Evolutionary conservation across 2,113 vertebrate genomes (phyloP), one percentile per base, ranked within the genome.

Genomic region (Heterotilapia buettikoferi): DNA sequence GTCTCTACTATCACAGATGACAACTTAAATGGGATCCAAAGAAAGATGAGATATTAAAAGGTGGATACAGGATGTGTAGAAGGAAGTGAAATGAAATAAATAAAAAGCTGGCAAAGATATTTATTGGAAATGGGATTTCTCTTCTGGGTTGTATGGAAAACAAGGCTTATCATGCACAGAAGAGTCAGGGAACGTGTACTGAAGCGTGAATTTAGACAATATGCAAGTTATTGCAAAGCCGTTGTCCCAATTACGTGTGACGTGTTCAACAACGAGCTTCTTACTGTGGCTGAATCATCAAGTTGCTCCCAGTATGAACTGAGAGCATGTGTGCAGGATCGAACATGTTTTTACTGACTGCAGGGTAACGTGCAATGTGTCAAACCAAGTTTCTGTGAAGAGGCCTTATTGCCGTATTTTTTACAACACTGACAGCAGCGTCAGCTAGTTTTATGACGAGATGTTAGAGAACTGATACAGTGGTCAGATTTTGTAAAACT

Each of bases 341-440:
- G 79, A 61, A 83, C 85, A n/a, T 36, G 36, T 82, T 89, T 83
- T 93, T 56, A 86, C 31, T 76, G 89, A 93, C 89, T 93, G 85
- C 80, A 53, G 92, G 92, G 93, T 93, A 21, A 90, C 90, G 93
- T 94, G 93, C 94, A 95, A 93, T 94, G 88, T 85, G 80, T 80
- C 43, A 86, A 40, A 33, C 47, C 47, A 57, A 36, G 26, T 79
- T 68, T 80, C 12, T 92, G 26, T 40, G 45, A 85, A 82, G 47
- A 80, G 3, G 7, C 88, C 19, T 61, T 68, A n/a, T 68, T 76
- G 82, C 16, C 13, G 80, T 54, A 52, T 88, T 59, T 71, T 78
- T 83, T 84, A 79, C 84, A 85, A 54, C 79, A 54, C 68, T 80
- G 91, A 85, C 76, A 73, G 79, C 52, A 83, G 13, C 40, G 40